These are phyloP conservation scores for Ariopsis seemanni DNA, from an alignment of 2,113 vertebrate species.

Conservation along the genomic window DNA sequence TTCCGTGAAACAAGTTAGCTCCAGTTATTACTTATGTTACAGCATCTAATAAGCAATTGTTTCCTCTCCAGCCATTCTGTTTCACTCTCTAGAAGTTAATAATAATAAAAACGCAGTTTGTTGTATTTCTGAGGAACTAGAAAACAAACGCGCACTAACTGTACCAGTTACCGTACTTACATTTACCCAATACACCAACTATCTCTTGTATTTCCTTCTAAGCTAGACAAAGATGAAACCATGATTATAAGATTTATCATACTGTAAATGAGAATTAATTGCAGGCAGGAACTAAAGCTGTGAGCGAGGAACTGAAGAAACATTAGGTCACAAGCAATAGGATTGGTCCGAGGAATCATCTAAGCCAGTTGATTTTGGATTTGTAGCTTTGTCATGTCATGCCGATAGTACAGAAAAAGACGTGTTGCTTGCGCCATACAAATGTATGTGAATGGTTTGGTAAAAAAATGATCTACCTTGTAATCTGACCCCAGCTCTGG, in stretches of 20 bases:
- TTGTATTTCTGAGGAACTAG: neutral
- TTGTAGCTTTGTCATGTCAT: neutral
- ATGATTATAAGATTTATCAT: neutral
- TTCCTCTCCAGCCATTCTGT: too few species aligned
- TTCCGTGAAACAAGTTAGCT: too few species aligned
- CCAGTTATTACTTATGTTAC: too few species aligned
- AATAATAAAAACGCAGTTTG: too few species aligned
- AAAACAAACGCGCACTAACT: neutral
- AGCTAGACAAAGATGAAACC: neutral
- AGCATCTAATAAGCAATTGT: too few species aligned
- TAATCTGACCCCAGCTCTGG: neutral
- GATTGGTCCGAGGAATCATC: neutral
- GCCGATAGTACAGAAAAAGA: neutral
- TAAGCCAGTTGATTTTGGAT: neutral
- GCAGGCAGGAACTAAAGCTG: neutral
- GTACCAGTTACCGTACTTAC: neutral
- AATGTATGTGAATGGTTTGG: neutral
- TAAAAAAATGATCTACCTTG: neutral
- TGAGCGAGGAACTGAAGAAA: too few species aligned
- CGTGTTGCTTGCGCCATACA: neutral
- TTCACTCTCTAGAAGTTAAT: too few species aligned
- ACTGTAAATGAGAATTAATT: neutral
- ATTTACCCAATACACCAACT: neutral
- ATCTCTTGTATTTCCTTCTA: neutral
- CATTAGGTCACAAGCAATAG: too few species aligned